Base-by-base conservation (phyloP, 2,113 vertebrate genomes). In the Spermophilus dauricus region DNA sequence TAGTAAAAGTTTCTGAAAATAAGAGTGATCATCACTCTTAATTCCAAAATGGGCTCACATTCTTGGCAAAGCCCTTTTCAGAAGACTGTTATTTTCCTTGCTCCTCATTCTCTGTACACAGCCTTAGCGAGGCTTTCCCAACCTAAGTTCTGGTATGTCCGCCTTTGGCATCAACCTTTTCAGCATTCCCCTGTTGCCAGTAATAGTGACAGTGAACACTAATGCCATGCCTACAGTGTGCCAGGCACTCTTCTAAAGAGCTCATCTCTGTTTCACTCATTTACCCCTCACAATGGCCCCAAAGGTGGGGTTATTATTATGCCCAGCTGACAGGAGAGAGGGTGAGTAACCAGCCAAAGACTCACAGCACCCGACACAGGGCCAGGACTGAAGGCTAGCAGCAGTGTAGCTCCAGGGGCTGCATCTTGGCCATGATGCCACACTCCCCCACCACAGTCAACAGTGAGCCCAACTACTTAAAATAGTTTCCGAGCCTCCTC, bases 1-100 rank as follows among this genome's bases (percentile, higher is more conserved):
- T 16, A 65, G 77, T 37, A 94, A 82, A 93, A 37, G 51, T 81
- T 81, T 85, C 81, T 92, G 56, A 88, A 93, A 93, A 78, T 73
- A 93, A 73, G 12, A 91, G n/a, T 84, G 51, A 94, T 65, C 39
- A 63, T 22, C 58, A 87, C 67, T 90, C 42, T 88, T 67, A 37
- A 42, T 85, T 96, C n/a, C 75, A 72, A 81, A 82, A 72, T 24
- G 22, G 37, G 34, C 67, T 85, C 51, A 65, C 11, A 70, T 76
- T 88, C 53, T 58, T 85, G 39, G 24, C 56, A 89, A 91, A 96
- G 45, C 63, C 77, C 20, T 63, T 85, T 86, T 42, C 32, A 78
- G 73, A 76, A 67, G 20, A 45, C 30, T 75, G 4, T 84, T n/a
- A 67, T 67, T 83, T 89, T 28, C 34, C n/a, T 34, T 48, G 69